phyloP scores from a whole-genome alignment of 1,140 invertebrate species.

The Hestina assimilis region DNA sequence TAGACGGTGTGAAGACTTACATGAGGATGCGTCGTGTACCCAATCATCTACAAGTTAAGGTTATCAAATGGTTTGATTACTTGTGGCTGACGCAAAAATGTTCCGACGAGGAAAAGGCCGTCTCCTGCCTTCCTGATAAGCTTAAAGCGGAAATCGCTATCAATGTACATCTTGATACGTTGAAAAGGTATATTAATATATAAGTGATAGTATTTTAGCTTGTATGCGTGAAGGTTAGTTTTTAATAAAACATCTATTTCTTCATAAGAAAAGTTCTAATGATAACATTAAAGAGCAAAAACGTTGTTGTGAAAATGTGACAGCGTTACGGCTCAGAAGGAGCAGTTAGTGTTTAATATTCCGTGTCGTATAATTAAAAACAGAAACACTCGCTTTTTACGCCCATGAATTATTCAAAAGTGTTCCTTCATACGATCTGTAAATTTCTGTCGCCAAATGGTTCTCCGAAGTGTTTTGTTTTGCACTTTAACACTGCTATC shows the following conservation, averaged over 20 bases:
- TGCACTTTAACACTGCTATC: constrained; percentile 32
- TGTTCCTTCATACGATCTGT: constrained; percentile 70
- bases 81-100: constrained; percentile 99
- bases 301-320: constrained; percentile 32
- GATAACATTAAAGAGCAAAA: not conserved
- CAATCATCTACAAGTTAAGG: constrained; percentile 96
- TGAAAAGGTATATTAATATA: constrained; percentile 85
- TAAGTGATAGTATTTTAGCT: not conserved
- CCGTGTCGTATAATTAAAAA: constrained; percentile 76
- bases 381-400: constrained; percentile 75
- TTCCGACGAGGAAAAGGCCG: constrained; percentile 97
- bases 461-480: constrained; percentile 50
- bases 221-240: not conserved
- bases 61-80: constrained; percentile 99
- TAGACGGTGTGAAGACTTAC: constrained; percentile 99
- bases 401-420: constrained; percentile 75
- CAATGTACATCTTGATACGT: constrained; percentile 98
- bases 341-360: constrained; percentile 68
- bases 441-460: constrained; percentile 66
- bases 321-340: constrained; percentile 26
- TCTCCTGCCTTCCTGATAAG: constrained; percentile 97
- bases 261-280: not conserved
- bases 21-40: constrained; percentile 98
- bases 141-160: constrained; percentile 99
- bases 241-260: not conserved